Conservation (phyloP, 2,113 vertebrate genomes). For the Zingel zingel region DNA sequence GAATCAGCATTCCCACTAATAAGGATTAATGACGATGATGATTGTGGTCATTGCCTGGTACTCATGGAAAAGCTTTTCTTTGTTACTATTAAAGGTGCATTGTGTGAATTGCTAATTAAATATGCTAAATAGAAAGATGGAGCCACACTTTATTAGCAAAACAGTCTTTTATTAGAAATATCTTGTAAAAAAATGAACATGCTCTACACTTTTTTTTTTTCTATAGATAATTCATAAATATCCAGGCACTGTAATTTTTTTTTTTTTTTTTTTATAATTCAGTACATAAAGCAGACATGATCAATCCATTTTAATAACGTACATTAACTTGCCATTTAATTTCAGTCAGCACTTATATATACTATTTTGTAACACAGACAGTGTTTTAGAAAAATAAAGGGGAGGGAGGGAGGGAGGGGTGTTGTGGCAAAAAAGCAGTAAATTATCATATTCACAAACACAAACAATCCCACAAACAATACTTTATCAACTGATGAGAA, state of each 20-base stretch:
- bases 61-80: not conserved
- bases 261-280: slow-evolving; percentile 86
- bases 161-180: slow-evolving; percentile 98
- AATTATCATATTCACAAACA: slow-evolving; percentile 83
- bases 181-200: slow-evolving; percentile 98
- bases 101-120: not conserved
- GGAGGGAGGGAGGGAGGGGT: not conserved
- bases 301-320: slow-evolving; percentile 91
- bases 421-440: slow-evolving; percentile 47
- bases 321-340: slow-evolving; percentile 94
- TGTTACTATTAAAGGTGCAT: not conserved
- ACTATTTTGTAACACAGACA: slow-evolving; percentile 86
- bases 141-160: slow-evolving; percentile 85
- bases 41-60: not conserved
- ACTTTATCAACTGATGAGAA: slow-evolving; percentile 79
- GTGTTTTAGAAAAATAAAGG: slow-evolving; percentile 70
- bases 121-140: slow-evolving; percentile 7
- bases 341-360: slow-evolving; percentile 92
- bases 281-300: slow-evolving; percentile 91
- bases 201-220: slow-evolving; percentile 91
- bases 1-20: no score
- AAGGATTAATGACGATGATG: not conserved
- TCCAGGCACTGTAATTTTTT: slow-evolving; percentile 95
- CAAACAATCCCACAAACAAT: slow-evolving; percentile 88
- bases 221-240: slow-evolving; percentile 91